phyloP scores from a whole-genome alignment of 2,888 invertebrate species.

The Nomada flava region DNA sequence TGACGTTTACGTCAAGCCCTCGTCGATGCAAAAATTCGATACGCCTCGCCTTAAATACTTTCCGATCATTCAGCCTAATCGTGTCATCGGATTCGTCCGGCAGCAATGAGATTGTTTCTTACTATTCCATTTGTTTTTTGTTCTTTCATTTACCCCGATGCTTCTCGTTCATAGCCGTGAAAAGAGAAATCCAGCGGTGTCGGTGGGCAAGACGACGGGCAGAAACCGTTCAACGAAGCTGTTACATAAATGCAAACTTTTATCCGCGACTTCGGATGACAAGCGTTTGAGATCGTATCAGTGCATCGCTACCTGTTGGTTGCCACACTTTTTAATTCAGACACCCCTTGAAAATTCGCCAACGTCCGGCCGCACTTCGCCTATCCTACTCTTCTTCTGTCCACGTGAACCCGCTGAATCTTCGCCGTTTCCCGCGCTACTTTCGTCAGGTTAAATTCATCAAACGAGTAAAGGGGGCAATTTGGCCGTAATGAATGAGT shows the following conservation, averaged over 20 bases:
- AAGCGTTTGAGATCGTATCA: constrained; percentile 13
- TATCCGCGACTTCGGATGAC: background rate
- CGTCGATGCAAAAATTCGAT: background rate
- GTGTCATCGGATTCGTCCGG: background rate
- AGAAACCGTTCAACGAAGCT: background rate
- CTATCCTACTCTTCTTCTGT: no score
- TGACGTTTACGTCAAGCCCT: background rate
- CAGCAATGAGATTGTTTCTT: background rate
- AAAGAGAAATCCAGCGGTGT: no score
- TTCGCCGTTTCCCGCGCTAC: background rate
- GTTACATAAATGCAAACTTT: constrained; percentile 1
- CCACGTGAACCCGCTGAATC: no score
- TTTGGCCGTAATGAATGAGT: background rate
- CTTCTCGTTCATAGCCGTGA: no score
- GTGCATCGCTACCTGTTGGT: constrained; percentile 35
- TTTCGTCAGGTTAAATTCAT: background rate
- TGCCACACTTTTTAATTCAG: constrained; percentile 16
- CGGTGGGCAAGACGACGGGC: background rate
- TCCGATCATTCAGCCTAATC: background rate
- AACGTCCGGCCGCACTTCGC: background rate
- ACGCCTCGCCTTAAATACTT: background rate
- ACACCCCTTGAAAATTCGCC: constrained; percentile 4
- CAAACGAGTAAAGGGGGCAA: background rate
- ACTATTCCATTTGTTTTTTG: background rate
- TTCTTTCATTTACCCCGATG: background rate